Conservation (phyloP, 2,113 vertebrate genomes). For the Crotalus horridus region DNA sequence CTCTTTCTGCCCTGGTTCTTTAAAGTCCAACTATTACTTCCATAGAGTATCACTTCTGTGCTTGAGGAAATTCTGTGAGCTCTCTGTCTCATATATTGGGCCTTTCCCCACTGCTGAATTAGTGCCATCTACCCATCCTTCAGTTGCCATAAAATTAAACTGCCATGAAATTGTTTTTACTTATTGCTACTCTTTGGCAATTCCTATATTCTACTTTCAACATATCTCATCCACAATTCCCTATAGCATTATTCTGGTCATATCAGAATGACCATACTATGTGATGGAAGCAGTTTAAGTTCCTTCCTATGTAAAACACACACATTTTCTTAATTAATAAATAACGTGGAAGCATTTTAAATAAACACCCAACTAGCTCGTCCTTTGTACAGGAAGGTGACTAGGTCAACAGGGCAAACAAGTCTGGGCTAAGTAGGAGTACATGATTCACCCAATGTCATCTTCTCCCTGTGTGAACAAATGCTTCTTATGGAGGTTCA, state of each 20-base stretch:
- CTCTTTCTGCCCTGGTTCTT: not conserved
- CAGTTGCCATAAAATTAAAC: not conserved
- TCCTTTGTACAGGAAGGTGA: not conserved
- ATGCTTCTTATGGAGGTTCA: not conserved
- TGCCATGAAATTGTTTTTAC: not conserved
- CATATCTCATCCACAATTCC: not conserved
- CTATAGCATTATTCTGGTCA: not conserved
- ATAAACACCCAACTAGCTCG: not conserved
- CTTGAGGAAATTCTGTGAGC: not conserved
- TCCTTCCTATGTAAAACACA: not conserved
- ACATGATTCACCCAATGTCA: not conserved
- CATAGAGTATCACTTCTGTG: not conserved
- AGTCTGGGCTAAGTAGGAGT: not conserved
- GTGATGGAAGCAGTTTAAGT: not conserved
- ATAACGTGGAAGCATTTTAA: not conserved
- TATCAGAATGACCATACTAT: not conserved
- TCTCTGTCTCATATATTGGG: not conserved
- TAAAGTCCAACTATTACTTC: not conserved
- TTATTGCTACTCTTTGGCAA: not conserved
- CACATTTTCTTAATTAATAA: not conserved
- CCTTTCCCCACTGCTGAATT: not conserved
- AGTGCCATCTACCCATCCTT: not conserved
- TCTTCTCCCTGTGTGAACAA: not conserved
- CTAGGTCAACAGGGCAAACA: slow-evolving; percentile 3
- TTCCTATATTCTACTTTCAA: not conserved